These are phyloP conservation scores for Graptemys geographica DNA, from an alignment of 2,797 vertebrate genomes.

Conservation along the genomic window DNA sequence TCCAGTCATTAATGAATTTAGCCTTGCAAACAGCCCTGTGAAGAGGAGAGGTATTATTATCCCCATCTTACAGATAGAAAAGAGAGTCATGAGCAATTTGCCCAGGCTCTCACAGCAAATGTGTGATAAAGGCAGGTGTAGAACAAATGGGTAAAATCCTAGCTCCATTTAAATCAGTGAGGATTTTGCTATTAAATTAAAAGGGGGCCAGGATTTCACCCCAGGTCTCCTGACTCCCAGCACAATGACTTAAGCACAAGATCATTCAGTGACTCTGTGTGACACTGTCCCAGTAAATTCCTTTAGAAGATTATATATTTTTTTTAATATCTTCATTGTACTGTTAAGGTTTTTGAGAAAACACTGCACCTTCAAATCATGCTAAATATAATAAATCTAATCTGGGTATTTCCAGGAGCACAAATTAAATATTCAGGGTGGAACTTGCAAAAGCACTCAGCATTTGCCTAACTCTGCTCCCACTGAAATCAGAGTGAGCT, in stretches of 20 bases:
- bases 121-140: not conserved
- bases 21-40: not conserved
- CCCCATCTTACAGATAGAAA: not conserved
- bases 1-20: not conserved
- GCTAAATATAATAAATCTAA: not conserved
- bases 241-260: not conserved
- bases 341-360: not conserved
- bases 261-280: not conserved
- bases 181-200: not conserved
- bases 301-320: not conserved
- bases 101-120: not conserved
- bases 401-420: not conserved
- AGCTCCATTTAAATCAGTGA: not conserved
- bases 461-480: not conserved
- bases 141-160: not conserved
- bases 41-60: not conserved
- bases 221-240: not conserved
- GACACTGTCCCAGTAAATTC: not conserved
- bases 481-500: not conserved
- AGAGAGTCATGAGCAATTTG: not conserved
- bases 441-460: not conserved
- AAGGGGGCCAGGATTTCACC: not conserved
- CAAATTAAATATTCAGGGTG: not conserved
- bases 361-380: fast-evolving
- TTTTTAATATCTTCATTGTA: not conserved